A percentile compares a stretch with the other conserved stretches of the same genome.
Evolutionary conservation across 2,113 vertebrate species (phyloP).

Genomic region (Psittacula cyanocephala): DNA sequence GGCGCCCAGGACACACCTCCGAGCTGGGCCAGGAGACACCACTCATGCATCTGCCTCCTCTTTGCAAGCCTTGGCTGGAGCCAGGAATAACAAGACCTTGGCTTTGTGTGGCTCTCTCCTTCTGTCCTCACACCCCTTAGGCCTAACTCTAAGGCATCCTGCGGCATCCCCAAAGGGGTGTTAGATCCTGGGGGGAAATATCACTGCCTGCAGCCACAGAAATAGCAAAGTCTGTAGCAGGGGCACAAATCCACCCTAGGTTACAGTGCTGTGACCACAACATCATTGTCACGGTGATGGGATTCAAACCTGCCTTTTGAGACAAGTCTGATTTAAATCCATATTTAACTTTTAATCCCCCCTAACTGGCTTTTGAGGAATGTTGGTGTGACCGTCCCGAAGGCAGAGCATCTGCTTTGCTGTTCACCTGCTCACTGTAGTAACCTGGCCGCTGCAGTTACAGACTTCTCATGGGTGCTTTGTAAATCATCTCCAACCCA

Average conservation of each 20-base stretch:
- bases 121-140: neutral
- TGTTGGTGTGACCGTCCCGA: neutral
- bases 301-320: neutral
- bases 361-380: neutral
- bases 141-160: neutral
- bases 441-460: rapidly evolving
- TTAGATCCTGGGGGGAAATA: neutral
- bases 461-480: neutral
- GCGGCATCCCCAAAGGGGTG: neutral
- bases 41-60: neutral
- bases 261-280: neutral
- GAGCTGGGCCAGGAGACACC: neutral
- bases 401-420: neutral
- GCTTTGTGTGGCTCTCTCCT: neutral
- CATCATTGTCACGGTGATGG: neutral
- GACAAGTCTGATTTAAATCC: neutral
- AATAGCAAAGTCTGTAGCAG: neutral
- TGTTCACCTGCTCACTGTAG: neutral
- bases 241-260: neutral
- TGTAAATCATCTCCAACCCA: neutral
- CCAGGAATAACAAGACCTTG: neutral
- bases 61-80: neutral
- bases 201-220: neutral
- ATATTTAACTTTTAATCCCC: neutral
- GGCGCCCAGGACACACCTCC: neutral